phyloP scores from a whole-genome alignment of 2,888 invertebrate species.

The Anagyrus pseudococci region DNA sequence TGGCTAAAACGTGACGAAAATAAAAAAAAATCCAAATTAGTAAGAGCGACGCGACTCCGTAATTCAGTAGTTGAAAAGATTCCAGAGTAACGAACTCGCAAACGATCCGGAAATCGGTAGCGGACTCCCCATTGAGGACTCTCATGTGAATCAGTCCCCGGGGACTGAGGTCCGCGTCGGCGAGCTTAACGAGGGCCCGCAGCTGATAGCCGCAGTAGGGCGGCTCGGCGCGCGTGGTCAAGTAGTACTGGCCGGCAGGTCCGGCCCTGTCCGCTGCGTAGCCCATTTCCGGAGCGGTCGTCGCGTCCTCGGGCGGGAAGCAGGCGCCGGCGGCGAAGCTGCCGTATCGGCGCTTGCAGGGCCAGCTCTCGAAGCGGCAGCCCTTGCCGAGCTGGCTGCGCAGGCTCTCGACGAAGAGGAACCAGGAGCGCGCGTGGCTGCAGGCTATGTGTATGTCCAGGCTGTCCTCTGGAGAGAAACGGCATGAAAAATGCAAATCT shows the following conservation, averaged over 20 bases:
- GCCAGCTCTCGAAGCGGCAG: constrained; percentile 66
- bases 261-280: constrained; percentile 53
- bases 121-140: constrained; percentile 58
- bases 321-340: constrained; percentile 65
- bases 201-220: constrained; percentile 69
- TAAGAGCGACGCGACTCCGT: no score
- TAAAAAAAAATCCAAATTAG: neutral
- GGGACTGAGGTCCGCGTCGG: constrained; percentile 60
- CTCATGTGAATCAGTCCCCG: constrained; percentile 62
- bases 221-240: constrained; percentile 63
- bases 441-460: constrained; percentile 65
- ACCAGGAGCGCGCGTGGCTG: constrained; percentile 67
- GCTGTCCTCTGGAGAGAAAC: constrained; percentile 63
- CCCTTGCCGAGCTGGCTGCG: constrained; percentile 52
- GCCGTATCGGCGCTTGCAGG: constrained; percentile 64
- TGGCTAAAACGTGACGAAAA: constrained; percentile 27
- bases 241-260: constrained; percentile 67
- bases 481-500: no score
- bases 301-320: constrained; percentile 61
- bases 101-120: constrained; percentile 61
- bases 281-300: constrained; percentile 56
- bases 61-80: no score
- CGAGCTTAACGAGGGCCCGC: constrained; percentile 63
- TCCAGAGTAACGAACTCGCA: constrained; percentile 62
- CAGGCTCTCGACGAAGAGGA: constrained; percentile 65